Conservation (phyloP, 2,888 invertebrate species). For the Acanthosoma haemorrhoidale region DNA sequence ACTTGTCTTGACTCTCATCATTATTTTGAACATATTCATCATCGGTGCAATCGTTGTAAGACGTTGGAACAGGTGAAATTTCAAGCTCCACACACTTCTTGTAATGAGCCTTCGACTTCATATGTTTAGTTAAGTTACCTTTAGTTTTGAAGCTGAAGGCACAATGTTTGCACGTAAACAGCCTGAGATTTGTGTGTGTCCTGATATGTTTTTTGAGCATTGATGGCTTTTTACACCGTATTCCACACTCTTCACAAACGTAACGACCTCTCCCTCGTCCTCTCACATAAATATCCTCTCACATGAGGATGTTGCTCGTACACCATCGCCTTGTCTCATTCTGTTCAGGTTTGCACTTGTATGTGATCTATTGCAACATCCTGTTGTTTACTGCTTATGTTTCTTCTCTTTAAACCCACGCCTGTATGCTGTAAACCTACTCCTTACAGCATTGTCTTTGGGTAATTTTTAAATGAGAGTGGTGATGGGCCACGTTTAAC, state of each 20-base stretch:
- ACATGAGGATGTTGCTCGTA: too few species aligned
- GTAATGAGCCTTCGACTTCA: constrained; percentile 96
- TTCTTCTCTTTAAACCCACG: too few species aligned
- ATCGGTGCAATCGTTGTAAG: constrained; percentile 58
- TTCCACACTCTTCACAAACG: constrained; percentile 94
- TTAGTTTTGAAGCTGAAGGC: constrained; percentile 97
- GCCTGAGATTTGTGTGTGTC: constrained; percentile 91
- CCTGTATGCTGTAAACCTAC: too few species aligned
- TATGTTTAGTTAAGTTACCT: constrained; percentile 95
- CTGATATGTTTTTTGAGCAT: constrained; percentile 97
- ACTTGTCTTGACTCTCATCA: constrained; percentile 28
- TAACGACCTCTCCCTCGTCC: constrained; percentile 88
- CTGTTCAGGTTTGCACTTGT: too few species aligned
- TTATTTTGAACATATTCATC: constrained; percentile 44
- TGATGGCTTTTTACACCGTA: constrained; percentile 95
- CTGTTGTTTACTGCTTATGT: too few species aligned
- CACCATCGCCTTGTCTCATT: too few species aligned
- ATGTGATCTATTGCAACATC: too few species aligned
- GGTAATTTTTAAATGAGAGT: too few species aligned
- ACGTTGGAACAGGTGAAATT: constrained; percentile 65
- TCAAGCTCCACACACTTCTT: constrained; percentile 84
- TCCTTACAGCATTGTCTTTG: too few species aligned
- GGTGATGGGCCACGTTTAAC: too few species aligned
- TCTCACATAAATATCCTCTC: too few species aligned
- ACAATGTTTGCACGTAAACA: constrained; percentile 90